Conservation (phyloP, 2,113 vertebrate genomes). For the Odontophorus gujanensis region DNA sequence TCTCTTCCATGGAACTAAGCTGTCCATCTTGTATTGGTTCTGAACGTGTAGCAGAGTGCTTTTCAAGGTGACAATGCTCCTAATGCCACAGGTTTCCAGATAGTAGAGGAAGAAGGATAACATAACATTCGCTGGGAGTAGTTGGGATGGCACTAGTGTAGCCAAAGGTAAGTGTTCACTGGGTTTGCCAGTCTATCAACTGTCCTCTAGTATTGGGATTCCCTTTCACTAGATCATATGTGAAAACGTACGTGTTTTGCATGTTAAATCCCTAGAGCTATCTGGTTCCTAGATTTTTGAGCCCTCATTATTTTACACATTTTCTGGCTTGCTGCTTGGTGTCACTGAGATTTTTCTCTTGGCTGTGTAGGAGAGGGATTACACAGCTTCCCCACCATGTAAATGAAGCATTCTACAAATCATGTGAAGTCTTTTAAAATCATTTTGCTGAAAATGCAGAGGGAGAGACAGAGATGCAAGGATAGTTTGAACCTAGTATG, state of each 20-base stretch:
- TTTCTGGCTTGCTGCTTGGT: background rate
- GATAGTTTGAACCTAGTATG: conserved; percentile 2
- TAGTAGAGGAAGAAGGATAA: background rate
- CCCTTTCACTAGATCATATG: background rate
- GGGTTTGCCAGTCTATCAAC: background rate
- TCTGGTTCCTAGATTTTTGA: background rate
- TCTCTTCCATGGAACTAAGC: background rate
- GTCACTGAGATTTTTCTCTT: background rate
- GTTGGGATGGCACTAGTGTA: background rate
- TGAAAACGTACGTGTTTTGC: background rate
- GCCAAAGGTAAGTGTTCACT: background rate
- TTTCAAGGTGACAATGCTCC: background rate
- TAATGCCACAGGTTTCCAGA: background rate
- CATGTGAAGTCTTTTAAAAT: conserved; percentile 1
- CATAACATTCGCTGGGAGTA: background rate
- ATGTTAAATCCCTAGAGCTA: background rate
- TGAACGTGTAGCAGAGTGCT: background rate
- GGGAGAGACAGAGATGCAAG: background rate
- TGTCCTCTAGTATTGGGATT: background rate
- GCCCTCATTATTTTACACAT: background rate
- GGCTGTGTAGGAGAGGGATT: background rate
- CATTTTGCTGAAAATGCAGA: conserved; percentile 19
- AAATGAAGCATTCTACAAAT: background rate
- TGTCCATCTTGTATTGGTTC: background rate
- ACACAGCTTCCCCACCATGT: background rate